A percentile compares a stretch with the other conserved stretches of the same genome.
These are phyloP conservation scores for Pelecanoides urinatrix DNA, from an alignment of 2,113 vertebrate genomes.

Conservation along the genomic window DNA sequence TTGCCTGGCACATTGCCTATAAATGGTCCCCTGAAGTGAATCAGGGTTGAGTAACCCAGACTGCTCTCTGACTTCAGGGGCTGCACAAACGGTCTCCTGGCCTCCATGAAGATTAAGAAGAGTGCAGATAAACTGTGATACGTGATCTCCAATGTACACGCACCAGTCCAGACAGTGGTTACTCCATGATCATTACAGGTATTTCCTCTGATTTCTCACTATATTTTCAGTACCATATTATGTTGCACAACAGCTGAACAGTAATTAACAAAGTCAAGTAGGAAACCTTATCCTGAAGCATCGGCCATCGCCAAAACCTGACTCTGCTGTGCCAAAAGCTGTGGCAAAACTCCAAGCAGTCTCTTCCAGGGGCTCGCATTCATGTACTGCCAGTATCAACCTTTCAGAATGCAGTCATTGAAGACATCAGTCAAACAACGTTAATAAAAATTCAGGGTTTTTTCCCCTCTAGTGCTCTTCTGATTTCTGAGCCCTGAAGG, in stretches of 20 bases:
- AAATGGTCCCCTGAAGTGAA: not conserved
- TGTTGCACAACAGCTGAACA: not conserved
- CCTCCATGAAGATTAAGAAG: not conserved
- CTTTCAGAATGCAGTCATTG: not conserved
- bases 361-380: not conserved
- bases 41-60: not conserved
- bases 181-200: not conserved
- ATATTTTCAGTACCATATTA: not conserved
- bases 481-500: not conserved
- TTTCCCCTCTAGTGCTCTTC: not conserved
- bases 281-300: not conserved
- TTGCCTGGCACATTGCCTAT: not conserved
- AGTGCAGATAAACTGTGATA: no score
- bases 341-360: not conserved
- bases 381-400: not conserved
- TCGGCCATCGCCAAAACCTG: not conserved
- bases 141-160: fast-evolving
- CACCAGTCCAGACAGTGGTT: no score
- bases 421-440: not conserved
- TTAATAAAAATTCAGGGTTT: not conserved
- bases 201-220: not conserved
- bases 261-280: not conserved
- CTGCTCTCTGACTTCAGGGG: not conserved
- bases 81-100: not conserved
- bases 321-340: not conserved